Conservation (phyloP, 2,797 vertebrate genomes). For the Semotilus atromaculatus region DNA sequence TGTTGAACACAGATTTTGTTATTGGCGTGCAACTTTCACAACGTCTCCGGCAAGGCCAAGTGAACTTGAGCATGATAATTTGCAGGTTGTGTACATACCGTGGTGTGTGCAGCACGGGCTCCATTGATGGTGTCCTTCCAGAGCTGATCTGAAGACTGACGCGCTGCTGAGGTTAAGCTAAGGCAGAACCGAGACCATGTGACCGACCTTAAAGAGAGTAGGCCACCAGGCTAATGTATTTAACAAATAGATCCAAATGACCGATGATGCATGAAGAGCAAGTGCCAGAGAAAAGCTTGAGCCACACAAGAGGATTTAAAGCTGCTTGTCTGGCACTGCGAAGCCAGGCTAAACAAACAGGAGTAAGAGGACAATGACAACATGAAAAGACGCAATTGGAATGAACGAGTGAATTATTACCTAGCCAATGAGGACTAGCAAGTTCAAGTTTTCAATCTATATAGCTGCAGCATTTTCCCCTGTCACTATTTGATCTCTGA, state of each 20-base stretch:
- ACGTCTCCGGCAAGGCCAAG: conserved; percentile 27
- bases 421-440: not conserved
- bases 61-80: conserved; percentile 11
- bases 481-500: not conserved
- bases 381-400: conserved; percentile 5
- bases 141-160: conserved; percentile 65
- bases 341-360: conserved; percentile 23
- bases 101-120: conserved; percentile 61
- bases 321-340: conserved; percentile 49
- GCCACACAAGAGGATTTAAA: conserved; percentile 65
- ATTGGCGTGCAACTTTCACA: not conserved
- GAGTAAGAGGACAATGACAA: conserved; percentile 15
- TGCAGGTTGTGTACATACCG: conserved; percentile 67
- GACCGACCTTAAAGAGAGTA: conserved; percentile 70
- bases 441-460: not conserved
- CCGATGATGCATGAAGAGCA: conserved; percentile 51
- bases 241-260: conserved; percentile 67
- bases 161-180: conserved; percentile 73
- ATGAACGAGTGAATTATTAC: conserved; percentile 11
- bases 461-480: not conserved
- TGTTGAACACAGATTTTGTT: not conserved
- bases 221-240: conserved; percentile 72
- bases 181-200: conserved; percentile 68
- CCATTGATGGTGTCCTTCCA: conserved; percentile 69
- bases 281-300: conserved; percentile 50